Evolutionary conservation across 2,113 vertebrate genomes (phyloP), one percentile per base, ranked within the genome.

Genomic region (Notiomystis cincta): DNA sequence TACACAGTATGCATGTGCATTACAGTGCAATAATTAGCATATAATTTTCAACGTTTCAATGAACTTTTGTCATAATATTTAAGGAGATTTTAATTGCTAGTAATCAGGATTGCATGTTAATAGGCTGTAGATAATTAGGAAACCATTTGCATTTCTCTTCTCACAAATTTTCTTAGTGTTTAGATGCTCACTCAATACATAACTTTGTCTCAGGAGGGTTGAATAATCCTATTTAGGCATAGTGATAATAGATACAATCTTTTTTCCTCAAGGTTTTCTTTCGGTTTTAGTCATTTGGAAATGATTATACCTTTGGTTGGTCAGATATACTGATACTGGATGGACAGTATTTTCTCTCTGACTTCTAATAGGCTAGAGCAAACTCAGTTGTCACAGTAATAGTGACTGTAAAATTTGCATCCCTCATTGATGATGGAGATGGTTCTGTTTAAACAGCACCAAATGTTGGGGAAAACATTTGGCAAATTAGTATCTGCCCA

Each of bases 21-120:
- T 98, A 95, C 85, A 94, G 91, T 98, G 75, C 91, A 97, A 97
- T 98, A 98, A 99, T 99, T 98, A 98, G 97, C 97, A 96, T 97
- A 97, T 98, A 96, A 99, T 98, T 98, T 98, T 98, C 96, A 97
- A 97, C 64, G 61, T 98, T 97, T 98, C 98, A 97, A 70, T 98
- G 97, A 98, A 98, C 96, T 98, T 98, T 98, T 98, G 97, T 98
- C 96, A 97, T 98, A 98, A 98, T 98, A 98, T 99, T 98, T 99
- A 99, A 98, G 97, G 97, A 97, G 98, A 98, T 98, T 99, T 98
- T 99, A 99, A 99, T 99, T 99, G 98, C 98, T 95, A 97, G 98
- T 99, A 99, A 99, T 99, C 99, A 99, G 97, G 93, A 98, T 98
- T 98, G 98, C 98, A 94, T 98, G 97, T 96, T 98, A 98, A 98